phyloP scores from a whole-genome alignment of 1,140 invertebrate genomes.

The Ephestia elutella region DNA sequence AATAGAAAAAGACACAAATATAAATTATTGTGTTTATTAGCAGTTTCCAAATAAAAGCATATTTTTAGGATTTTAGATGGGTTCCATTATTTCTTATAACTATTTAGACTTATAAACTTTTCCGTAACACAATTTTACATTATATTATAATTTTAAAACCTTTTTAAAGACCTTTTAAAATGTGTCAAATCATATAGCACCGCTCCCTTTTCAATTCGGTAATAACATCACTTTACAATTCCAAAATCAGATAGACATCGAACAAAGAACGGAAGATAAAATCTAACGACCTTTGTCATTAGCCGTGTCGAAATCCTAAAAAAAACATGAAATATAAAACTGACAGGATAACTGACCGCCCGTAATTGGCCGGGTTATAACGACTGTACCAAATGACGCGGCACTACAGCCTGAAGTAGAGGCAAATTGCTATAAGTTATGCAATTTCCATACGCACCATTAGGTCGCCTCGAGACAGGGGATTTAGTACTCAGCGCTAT shows the following conservation, averaged over 20 bases:
- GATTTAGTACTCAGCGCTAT: slow-evolving; percentile 36
- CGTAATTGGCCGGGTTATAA: slow-evolving; percentile 3
- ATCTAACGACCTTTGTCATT: neutral
- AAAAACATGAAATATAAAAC: neutral
- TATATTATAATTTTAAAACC: too few species aligned
- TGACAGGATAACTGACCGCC: neutral
- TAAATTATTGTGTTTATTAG: too few species aligned
- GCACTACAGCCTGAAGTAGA: slow-evolving; percentile 7
- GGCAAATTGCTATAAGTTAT: slow-evolving; percentile 56
- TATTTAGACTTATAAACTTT: too few species aligned
- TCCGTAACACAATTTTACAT: too few species aligned
- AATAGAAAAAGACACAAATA: too few species aligned
- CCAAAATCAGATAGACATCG: too few species aligned
- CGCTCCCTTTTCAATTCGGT: too few species aligned
- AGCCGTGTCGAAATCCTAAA: neutral
- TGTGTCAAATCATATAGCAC: too few species aligned
- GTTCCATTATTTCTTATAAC: neutral
- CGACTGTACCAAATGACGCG: slow-evolving; percentile 8
- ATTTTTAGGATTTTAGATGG: neutral
- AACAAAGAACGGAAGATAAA: neutral
- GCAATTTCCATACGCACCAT: slow-evolving; percentile 48
- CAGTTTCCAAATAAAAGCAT: too few species aligned
- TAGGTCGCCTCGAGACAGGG: slow-evolving; percentile 34
- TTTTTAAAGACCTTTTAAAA: too few species aligned
- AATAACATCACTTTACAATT: too few species aligned